phyloP scores from a whole-genome alignment of 1,140 invertebrate species.

The Brachionus koreanus region DNA sequence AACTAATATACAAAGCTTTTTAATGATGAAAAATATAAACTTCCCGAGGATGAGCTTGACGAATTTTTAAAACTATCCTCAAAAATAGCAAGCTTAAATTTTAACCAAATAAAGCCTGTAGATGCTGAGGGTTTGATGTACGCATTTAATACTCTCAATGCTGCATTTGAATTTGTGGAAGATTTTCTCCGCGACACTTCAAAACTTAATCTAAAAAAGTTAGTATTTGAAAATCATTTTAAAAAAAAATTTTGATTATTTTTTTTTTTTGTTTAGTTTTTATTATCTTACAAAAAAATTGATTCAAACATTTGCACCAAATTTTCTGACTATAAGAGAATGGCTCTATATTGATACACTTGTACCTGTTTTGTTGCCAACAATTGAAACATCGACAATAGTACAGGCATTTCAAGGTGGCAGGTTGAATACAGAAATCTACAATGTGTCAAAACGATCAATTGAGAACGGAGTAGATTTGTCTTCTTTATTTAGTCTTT shows the following conservation, averaged over 20 bases:
- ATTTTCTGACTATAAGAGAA: neutral
- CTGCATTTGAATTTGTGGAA: constrained; percentile 4
- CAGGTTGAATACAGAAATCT: neutral
- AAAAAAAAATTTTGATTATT: neutral
- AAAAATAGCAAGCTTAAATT: constrained; percentile 23
- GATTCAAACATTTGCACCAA: constrained; percentile 6
- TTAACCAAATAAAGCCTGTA: neutral
- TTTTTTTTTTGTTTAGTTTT: neutral
- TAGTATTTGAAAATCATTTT: neutral
- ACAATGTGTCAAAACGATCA: neutral
- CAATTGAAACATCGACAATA: neutral
- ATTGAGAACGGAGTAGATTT: neutral
- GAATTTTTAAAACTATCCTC: neutral
- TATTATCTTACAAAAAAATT: constrained; percentile 11
- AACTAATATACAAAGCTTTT: neutral
- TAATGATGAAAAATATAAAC: neutral
- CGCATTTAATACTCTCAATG: constrained; percentile 32
- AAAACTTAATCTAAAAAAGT: constrained; percentile 30
- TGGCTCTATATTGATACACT: constrained; percentile 27
- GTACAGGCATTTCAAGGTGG: neutral
- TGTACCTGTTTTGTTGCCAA: constrained; percentile 11
- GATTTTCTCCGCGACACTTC: constrained; percentile 1
- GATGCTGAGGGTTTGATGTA: constrained; percentile 8
- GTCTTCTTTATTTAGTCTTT: neutral
- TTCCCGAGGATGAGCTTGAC: neutral